phyloP scores from a whole-genome alignment of 2,888 invertebrate species.

The Hipparchia semele region DNA sequence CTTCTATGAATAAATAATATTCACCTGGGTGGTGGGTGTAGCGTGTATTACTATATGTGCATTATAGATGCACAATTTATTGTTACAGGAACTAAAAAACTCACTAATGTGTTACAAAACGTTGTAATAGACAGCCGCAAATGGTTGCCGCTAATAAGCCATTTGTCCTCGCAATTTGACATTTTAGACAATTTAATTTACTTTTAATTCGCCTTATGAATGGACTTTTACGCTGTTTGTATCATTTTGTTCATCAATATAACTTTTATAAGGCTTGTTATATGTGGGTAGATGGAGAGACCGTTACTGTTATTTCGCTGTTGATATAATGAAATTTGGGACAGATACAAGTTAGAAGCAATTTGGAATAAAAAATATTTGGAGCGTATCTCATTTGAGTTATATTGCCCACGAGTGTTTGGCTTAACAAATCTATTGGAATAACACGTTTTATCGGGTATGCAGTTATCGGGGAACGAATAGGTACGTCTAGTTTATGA shows the following conservation, averaged over 20 bases:
- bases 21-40: too few relatives aligned
- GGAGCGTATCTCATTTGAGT: slow-evolving; percentile 56
- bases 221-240: slow-evolving; percentile 78
- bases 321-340: slow-evolving; percentile 45
- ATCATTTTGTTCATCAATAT: slow-evolving; percentile 78
- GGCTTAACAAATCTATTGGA: background rate
- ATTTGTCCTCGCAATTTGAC: slow-evolving; percentile 76
- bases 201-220: slow-evolving; percentile 78
- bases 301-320: slow-evolving; percentile 52
- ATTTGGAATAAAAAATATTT: slow-evolving; percentile 55
- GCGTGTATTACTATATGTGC: too few relatives aligned
- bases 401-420: background rate
- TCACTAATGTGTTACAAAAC: slow-evolving; percentile 23
- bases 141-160: slow-evolving; percentile 64
- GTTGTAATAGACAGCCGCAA: slow-evolving; percentile 51
- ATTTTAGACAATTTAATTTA: slow-evolving; percentile 79
- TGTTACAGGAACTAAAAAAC: background rate
- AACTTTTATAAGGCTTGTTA: slow-evolving; percentile 71
- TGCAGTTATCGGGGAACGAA: background rate
- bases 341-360: slow-evolving; percentile 57
- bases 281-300: slow-evolving; percentile 62
- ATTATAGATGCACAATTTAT: background rate
- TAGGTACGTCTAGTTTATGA: background rate
- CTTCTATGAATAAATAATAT: too few relatives aligned
- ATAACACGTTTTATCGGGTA: slow-evolving; percentile 2